A percentile compares a stretch with the other conserved stretches of the same genome.
These are phyloP conservation scores for Epinephelus malabaricus DNA, from an alignment of 2,797 vertebrate species.

Conservation along the genomic window DNA sequence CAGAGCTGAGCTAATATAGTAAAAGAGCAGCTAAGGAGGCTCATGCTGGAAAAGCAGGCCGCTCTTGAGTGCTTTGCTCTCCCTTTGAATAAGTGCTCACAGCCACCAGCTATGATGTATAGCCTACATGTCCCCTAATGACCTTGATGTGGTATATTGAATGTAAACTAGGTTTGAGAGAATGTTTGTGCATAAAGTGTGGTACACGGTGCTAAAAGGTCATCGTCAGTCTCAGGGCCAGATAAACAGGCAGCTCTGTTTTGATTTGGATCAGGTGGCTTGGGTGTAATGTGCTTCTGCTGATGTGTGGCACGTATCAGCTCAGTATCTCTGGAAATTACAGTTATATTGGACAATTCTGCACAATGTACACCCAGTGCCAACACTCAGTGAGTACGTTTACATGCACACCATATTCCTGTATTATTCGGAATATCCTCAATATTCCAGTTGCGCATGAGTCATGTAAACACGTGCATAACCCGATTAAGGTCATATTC, in stretches of 20 bases:
- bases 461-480: no score
- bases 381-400: no score
- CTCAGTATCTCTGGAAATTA: background rate
- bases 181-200: slow-evolving; percentile 62
- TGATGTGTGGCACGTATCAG: background rate
- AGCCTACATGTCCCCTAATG: slow-evolving; percentile 75
- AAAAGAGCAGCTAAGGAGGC: slow-evolving; percentile 37
- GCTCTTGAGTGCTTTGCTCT: slow-evolving; percentile 57
- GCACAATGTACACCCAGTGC: background rate
- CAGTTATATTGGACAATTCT: background rate
- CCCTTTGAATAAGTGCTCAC: slow-evolving; percentile 63
- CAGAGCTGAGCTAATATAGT: slow-evolving; percentile 34
- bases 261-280: slow-evolving; percentile 26
- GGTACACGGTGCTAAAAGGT: slow-evolving; percentile 56
- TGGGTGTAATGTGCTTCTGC: background rate
- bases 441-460: no score
- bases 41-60: slow-evolving; percentile 41
- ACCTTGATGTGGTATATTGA: slow-evolving; percentile 74
- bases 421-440: no score
- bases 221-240: slow-evolving; percentile 47
- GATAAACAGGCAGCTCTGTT: slow-evolving; percentile 58
- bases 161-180: slow-evolving; percentile 79
- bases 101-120: slow-evolving; percentile 77
- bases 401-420: no score
- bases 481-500: no score